Conservation (phyloP, 2,797 vertebrate species). For the Epinephelus malabaricus region DNA sequence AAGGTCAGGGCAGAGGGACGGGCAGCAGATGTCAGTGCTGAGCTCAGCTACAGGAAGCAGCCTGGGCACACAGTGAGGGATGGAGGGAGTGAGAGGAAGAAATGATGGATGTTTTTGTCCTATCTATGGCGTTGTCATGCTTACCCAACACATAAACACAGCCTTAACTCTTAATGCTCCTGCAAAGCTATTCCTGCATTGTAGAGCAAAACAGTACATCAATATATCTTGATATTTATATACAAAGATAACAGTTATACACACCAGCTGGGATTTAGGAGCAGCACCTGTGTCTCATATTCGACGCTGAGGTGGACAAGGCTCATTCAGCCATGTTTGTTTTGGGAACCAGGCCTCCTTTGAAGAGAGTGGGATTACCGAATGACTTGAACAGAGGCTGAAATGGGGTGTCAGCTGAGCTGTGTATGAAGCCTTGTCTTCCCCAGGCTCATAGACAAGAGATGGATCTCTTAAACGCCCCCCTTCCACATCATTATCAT, state of each 20-base stretch:
- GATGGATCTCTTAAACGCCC: not conserved
- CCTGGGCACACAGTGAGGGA: conserved; percentile 44
- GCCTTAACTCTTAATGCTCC: conserved; percentile 19
- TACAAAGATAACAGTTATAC: conserved; percentile 50
- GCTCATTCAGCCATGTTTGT: conserved; percentile 46
- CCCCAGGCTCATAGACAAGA: conserved; percentile 5
- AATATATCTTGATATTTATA: conserved; percentile 52
- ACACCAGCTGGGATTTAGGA: conserved; percentile 33
- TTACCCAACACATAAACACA: conserved; percentile 66
- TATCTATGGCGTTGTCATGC: conserved; percentile 50
- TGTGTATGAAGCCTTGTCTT: conserved; percentile 31
- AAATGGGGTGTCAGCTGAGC: conserved; percentile 56
- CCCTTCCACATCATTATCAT: not conserved
- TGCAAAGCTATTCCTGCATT: conserved; percentile 4
- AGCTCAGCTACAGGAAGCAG: conserved; percentile 77
- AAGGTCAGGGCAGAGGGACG: conserved; percentile 59
- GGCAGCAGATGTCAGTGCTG: conserved; percentile 67
- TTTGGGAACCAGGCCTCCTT: conserved; percentile 26
- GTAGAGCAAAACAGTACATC: conserved; percentile 29
- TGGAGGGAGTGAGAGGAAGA: conserved; percentile 53
- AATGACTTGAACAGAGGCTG: conserved; percentile 21
- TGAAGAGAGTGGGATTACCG: conserved; percentile 27
- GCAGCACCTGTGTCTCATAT: conserved; percentile 35
- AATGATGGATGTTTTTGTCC: conserved; percentile 62
- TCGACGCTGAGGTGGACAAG: not conserved